Conservation (phyloP, 1,140 invertebrate species). For the Planococcus citri region DNA sequence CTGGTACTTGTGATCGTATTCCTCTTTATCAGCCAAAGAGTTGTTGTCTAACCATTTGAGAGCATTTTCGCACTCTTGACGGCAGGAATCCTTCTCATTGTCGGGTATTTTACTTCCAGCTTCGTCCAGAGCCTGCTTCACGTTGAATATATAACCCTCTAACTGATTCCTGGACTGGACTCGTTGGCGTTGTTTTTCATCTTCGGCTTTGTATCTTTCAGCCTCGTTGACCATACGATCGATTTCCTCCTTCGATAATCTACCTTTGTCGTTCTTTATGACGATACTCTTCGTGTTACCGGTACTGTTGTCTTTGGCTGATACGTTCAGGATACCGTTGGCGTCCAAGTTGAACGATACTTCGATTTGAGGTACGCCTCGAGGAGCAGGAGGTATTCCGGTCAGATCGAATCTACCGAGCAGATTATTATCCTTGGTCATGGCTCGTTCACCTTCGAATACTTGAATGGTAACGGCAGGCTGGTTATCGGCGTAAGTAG, state of each 20-base stretch:
- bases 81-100: constrained; percentile 34
- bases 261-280: constrained; percentile 87
- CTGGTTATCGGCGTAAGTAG: constrained; percentile 56
- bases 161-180: constrained; percentile 62
- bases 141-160: constrained; percentile 71
- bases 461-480: constrained; percentile 52
- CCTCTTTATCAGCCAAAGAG: constrained; percentile 46
- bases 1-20: constrained; percentile 46
- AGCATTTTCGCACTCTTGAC: constrained; percentile 39
- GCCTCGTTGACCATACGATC: constrained; percentile 51
- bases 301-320: constrained; percentile 61
- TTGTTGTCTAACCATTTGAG: constrained; percentile 53
- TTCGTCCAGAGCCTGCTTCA: constrained; percentile 46
- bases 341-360: constrained; percentile 68
- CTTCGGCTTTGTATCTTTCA: constrained; percentile 40
- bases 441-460: constrained; percentile 56
- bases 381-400: constrained; percentile 68
- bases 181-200: constrained; percentile 47
- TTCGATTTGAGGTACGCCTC: constrained; percentile 63
- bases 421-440: constrained; percentile 60
- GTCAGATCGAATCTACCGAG: constrained; percentile 62
- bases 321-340: constrained; percentile 68
- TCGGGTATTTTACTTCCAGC: constrained; percentile 33
- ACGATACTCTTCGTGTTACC: constrained; percentile 63
- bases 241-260: constrained; percentile 80